A percentile compares a stretch with the other conserved stretches of the same genome.
Conservation (phyloP, 1,140 invertebrate genomes). For the Drosophila arawakana region DNA sequence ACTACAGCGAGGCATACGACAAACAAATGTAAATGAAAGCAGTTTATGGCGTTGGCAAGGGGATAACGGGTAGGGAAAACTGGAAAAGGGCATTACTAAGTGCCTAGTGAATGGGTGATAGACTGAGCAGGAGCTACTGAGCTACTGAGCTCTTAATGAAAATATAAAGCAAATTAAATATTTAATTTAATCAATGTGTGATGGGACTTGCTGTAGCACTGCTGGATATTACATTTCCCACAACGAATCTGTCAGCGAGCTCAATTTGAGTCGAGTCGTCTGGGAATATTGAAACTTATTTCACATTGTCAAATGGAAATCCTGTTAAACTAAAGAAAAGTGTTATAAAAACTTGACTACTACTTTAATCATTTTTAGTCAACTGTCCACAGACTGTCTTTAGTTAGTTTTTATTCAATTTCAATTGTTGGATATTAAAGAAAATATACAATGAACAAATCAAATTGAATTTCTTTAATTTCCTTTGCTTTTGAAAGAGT, state of each 20-base stretch:
- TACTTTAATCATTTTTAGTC: too few species aligned
- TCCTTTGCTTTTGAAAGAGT: not conserved
- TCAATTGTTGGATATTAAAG: too few species aligned
- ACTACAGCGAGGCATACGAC: slow-evolving; percentile 51
- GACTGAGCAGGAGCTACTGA: not conserved
- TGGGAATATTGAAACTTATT: slow-evolving; percentile 11
- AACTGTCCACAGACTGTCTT: too few species aligned
- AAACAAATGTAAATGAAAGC: slow-evolving; percentile 62
- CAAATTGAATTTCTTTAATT: not conserved
- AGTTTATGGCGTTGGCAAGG: slow-evolving; percentile 1
- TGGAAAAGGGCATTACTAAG: slow-evolving; percentile 20
- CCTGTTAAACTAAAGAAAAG: not conserved
- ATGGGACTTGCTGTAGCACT: slow-evolving; percentile 17
- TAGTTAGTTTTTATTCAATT: too few species aligned
- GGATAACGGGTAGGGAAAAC: not conserved
- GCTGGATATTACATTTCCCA: slow-evolving; percentile 30
- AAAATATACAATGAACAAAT: too few species aligned
- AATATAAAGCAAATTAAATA: slow-evolving; percentile 68
- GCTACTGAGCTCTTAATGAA: slow-evolving; percentile 40
- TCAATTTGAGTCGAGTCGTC: slow-evolving; percentile 9
- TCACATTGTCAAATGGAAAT: not conserved
- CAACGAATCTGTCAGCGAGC: slow-evolving; percentile 17
- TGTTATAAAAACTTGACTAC: too few species aligned
- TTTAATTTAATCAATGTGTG: slow-evolving; percentile 52
- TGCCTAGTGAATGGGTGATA: not conserved